Percentiles rank a stretch among this genome's conserved stretches.
phyloP scores from a whole-genome alignment of 2,888 invertebrate genomes.

The Aleiodes alternator region DNA sequence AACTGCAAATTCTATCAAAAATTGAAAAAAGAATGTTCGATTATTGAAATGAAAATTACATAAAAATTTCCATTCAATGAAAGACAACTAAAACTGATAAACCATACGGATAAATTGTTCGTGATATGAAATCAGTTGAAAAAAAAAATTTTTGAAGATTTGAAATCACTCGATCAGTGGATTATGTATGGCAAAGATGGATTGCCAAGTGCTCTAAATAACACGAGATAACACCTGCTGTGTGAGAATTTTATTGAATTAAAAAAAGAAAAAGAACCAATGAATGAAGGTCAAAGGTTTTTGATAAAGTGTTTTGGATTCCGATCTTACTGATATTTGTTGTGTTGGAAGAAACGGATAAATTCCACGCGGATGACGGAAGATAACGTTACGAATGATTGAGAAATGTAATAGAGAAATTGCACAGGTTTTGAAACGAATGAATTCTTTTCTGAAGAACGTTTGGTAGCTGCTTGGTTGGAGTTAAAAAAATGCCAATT shows the following conservation, averaged over 20 bases:
- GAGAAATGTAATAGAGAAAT: too few relatives aligned
- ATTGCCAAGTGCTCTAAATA: slow-evolving; percentile 16
- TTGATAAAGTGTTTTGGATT: slow-evolving; percentile 5
- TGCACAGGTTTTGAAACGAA: too few relatives aligned
- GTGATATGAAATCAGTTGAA: neutral
- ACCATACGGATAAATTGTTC: neutral
- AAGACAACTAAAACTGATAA: too few relatives aligned
- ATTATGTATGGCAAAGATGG: slow-evolving; percentile 11
- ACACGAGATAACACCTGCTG: slow-evolving; percentile 24
- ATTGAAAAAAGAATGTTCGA: neutral
- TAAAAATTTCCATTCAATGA: too few relatives aligned
- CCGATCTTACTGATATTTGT: neutral
- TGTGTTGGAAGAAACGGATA: too few relatives aligned
- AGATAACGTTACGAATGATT: too few relatives aligned
- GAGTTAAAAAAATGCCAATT: too few relatives aligned
- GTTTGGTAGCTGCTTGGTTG: too few relatives aligned
- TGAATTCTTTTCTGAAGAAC: too few relatives aligned
- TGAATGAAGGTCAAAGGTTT: slow-evolving; percentile 16
- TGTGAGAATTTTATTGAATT: neutral
- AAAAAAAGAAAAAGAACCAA: too few relatives aligned
- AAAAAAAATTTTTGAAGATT: neutral
- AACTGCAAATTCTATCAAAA: slow-evolving; percentile 3
- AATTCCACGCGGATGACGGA: too few relatives aligned
- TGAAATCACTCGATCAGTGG: slow-evolving; percentile 4
- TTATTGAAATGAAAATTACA: too few relatives aligned